These are phyloP conservation scores for Tetrapedia diversipes DNA, from an alignment of 2,888 invertebrate genomes.

Conservation along the genomic window DNA sequence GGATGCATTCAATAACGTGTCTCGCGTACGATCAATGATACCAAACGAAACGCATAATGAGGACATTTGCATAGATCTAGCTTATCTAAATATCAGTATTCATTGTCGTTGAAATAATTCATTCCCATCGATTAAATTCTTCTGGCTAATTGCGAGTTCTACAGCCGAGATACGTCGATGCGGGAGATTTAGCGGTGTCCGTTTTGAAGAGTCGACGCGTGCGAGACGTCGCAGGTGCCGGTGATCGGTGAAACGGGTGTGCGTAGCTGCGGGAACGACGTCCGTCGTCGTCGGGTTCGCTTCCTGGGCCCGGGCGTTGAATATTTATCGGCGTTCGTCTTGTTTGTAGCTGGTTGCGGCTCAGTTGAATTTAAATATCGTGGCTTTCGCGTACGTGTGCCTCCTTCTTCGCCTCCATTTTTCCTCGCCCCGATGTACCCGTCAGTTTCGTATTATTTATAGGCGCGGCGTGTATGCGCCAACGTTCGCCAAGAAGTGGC, in stretches of 20 bases:
- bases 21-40: no score
- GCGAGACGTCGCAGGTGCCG: constrained; percentile 49
- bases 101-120: neutral
- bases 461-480: constrained; percentile 39
- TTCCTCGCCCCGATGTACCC: constrained; percentile 24
- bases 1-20: no score
- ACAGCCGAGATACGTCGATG: neutral
- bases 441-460: constrained; percentile 61
- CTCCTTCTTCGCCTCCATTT: constrained; percentile 54
- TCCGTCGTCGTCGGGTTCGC: constrained; percentile 46
- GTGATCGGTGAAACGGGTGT: constrained; percentile 16
- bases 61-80: no score
- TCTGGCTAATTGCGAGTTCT: neutral
- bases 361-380: constrained; percentile 70
- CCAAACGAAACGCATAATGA: no score
- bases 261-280: constrained; percentile 49
- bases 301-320: constrained; percentile 66
- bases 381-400: constrained; percentile 55
- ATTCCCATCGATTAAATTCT: neutral
- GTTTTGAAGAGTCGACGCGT: constrained; percentile 21
- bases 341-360: constrained; percentile 66
- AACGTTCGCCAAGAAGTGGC: constrained; percentile 7
- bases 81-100: no score
- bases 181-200: neutral
- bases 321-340: constrained; percentile 70